These are phyloP conservation scores for Gymnocypris eckloni DNA, from an alignment of 2,797 vertebrate genomes.

Conservation along the genomic window DNA sequence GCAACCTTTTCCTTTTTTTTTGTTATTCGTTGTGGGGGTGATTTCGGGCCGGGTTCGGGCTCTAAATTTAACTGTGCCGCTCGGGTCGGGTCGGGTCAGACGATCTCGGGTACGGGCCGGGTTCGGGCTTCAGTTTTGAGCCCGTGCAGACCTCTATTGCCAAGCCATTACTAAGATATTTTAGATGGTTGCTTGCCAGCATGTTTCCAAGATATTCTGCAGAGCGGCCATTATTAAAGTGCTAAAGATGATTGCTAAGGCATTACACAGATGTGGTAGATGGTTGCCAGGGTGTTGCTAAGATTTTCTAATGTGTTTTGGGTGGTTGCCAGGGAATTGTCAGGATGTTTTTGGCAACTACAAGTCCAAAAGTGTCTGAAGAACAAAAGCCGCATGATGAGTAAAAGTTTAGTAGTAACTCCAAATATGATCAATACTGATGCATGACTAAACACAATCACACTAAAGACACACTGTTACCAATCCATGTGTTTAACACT, in stretches of 20 bases:
- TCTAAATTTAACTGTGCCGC: no score
- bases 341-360: not conserved
- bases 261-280: not conserved
- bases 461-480: not conserved
- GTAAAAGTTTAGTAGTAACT: not conserved
- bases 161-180: not conserved
- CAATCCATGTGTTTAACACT: not conserved
- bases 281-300: not conserved
- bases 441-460: not conserved
- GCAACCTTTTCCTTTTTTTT: no score
- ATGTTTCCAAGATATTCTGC: not conserved
- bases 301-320: not conserved
- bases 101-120: no score
- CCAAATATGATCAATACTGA: not conserved
- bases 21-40: no score
- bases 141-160: no score
- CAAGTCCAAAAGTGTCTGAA: not conserved
- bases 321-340: not conserved
- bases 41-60: no score
- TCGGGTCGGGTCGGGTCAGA: no score
- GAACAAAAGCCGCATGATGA: not conserved
- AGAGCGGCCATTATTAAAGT: no score
- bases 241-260: not conserved
- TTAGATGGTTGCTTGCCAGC: not conserved
- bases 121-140: no score